Evolutionary conservation across 2,113 vertebrate genomes (phyloP), one percentile per base, ranked within the genome.

Genomic region (Emydura subglobosa): DNA sequence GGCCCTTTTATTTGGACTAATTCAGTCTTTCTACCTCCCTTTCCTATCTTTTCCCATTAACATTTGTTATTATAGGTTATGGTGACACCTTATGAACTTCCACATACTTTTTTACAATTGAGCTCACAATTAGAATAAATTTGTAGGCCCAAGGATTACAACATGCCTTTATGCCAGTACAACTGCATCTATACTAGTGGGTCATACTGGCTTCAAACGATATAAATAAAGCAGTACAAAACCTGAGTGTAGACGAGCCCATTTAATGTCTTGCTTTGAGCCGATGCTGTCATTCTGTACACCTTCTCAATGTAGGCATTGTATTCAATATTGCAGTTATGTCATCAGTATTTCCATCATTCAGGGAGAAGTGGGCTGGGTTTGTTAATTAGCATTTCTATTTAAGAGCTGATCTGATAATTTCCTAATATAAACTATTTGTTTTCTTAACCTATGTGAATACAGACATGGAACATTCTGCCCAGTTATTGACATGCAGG

Each of bases 321-420:
- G 19, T 2, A 87, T 6, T 21, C 16, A 0, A 0, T 39, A 22
- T 76, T 76, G 51, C 11, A 42, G 0, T 0, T 0, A 4, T 0
- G 5, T 68, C 54, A 50, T 2, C 3, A 10, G 55, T 68, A 42
- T 3, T n/a, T 31, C 76, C n/a, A 4, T 55, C 24, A 55, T 68
- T 61, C 2, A 14, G 21, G 17, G 10, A 92, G 13, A 90, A 17
- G 59, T 79, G 10, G 81, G 7, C 1, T 12, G 51, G 7, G 25
- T 88, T 24, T 14, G 7, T 86, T 2, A 39, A 57, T 49, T 83
- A 61, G n/a, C 9, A 54, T 78, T 79, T 90, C 55, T 80, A 22
- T 53, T 42, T 50, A n/a, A 72, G 24, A 25, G 9, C 4, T 85
- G 34, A 39, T 6, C 17, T 59, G 9, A 25, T 85, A 65, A 8